Conservation (phyloP, 2,888 invertebrate species). For the Melanotus villosus region DNA sequence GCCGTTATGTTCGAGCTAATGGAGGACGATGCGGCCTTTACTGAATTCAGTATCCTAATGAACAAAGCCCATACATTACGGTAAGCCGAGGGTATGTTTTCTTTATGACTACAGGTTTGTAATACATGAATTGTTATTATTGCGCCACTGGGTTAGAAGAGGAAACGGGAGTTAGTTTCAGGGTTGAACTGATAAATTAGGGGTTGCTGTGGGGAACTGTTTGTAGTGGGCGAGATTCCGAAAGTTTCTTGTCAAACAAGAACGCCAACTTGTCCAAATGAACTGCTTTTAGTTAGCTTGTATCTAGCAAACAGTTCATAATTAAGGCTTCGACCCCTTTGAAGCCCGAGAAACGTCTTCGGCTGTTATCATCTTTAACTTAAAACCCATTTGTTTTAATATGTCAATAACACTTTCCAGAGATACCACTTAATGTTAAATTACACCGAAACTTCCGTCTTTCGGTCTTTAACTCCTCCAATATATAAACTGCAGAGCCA, state of each 20-base stretch:
- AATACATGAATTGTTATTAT: slow-evolving; percentile 25
- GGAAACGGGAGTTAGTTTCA: background rate
- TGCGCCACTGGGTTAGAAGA: background rate
- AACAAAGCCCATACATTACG: slow-evolving; percentile 18
- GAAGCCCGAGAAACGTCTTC: background rate
- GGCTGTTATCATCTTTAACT: background rate
- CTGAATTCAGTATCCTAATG: slow-evolving; percentile 17
- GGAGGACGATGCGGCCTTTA: background rate
- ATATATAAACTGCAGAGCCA: too few relatives aligned
- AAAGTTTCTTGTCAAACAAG: slow-evolving; percentile 27
- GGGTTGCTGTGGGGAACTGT: background rate
- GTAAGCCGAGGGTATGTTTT: slow-evolving; percentile 31
- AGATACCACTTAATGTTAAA: too few relatives aligned
- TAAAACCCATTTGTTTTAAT: slow-evolving; percentile 1
- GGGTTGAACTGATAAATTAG: slow-evolving; percentile 18
- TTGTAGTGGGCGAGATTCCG: slow-evolving; percentile 10
- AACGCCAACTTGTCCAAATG: slow-evolving; percentile 6
- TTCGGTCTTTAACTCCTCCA: too few relatives aligned
- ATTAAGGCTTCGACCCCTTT: slow-evolving; percentile 3
- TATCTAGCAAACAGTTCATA: background rate
- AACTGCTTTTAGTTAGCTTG: slow-evolving; percentile 3
- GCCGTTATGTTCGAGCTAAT: background rate
- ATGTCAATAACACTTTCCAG: background rate
- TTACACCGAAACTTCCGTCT: too few relatives aligned
- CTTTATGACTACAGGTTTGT: slow-evolving; percentile 28